Conservation (phyloP, 1,140 invertebrate genomes). For the Leptinotarsa undecemlineata region DNA sequence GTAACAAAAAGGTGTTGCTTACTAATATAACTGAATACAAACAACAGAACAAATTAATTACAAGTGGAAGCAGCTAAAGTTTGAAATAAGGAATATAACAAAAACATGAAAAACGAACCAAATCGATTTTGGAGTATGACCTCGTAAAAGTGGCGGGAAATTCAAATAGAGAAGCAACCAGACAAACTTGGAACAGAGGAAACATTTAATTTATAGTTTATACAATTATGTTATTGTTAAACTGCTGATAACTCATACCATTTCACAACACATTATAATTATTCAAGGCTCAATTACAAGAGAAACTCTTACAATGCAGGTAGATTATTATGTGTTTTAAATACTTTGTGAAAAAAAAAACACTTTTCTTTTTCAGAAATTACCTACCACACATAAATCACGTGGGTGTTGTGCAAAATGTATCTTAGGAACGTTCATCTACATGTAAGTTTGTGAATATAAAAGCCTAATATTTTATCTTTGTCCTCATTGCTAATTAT, state of each 20-base stretch:
- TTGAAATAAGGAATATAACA: too few species aligned
- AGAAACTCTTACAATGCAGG: not conserved
- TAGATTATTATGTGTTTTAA: not conserved
- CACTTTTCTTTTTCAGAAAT: conserved; percentile 15
- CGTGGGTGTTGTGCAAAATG: conserved; percentile 32
- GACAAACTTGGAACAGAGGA: not conserved
- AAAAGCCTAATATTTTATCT: not conserved
- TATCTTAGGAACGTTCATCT: conserved; percentile 29
- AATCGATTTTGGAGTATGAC: too few species aligned
- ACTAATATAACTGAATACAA: too few species aligned
- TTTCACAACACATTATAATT: too few species aligned
- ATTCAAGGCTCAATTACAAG: too few species aligned
- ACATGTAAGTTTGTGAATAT: conserved; percentile 31
- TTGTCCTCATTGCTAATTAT: conserved; percentile 3
- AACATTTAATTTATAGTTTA: conserved; percentile 7
- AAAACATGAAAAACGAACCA: too few species aligned
- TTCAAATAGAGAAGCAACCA: not conserved
- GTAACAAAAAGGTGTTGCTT: too few species aligned
- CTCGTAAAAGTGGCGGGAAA: not conserved
- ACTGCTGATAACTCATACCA: too few species aligned
- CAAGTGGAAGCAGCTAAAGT: too few species aligned
- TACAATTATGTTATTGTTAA: not conserved
- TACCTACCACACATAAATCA: conserved; percentile 17
- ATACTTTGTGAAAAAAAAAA: not conserved
- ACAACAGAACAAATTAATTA: too few species aligned